Evolutionary conservation across 2,113 vertebrate genomes (phyloP).

Genomic region (Vicugna pacos): DNA sequence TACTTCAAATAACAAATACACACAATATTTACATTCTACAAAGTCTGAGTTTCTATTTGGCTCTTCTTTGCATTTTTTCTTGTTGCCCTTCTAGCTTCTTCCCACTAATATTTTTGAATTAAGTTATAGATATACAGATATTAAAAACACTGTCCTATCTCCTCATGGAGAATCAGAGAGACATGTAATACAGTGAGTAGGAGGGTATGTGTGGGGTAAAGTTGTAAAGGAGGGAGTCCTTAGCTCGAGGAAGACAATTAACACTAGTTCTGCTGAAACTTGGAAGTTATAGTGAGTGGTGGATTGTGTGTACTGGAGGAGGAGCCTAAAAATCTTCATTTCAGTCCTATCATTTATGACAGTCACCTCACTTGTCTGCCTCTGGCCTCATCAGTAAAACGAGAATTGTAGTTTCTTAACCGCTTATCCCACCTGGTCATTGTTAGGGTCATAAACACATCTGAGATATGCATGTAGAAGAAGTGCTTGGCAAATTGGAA

Average conservation of each 20-base stretch:
- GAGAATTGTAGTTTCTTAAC: background rate
- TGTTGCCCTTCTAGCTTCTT: background rate
- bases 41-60: conserved; percentile 24
- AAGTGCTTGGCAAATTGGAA: conserved; percentile 35
- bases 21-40: background rate
- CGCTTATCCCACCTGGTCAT: background rate
- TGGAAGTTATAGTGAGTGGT: background rate
- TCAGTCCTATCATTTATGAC: background rate
- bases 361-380: background rate
- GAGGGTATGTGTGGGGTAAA: background rate
- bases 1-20: background rate
- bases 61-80: conserved; percentile 28
- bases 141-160: background rate
- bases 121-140: background rate
- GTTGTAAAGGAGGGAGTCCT: background rate
- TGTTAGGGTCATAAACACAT: background rate
- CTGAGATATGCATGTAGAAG: background rate
- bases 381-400: conserved; percentile 40
- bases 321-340: background rate
- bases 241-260: background rate
- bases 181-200: background rate
- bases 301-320: background rate
- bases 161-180: background rate
- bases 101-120: conserved; percentile 25
- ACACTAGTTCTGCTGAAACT: background rate